Evolutionary conservation across 2,888 invertebrate genomes (phyloP).

Genomic region (Microdon myrmicae): DNA sequence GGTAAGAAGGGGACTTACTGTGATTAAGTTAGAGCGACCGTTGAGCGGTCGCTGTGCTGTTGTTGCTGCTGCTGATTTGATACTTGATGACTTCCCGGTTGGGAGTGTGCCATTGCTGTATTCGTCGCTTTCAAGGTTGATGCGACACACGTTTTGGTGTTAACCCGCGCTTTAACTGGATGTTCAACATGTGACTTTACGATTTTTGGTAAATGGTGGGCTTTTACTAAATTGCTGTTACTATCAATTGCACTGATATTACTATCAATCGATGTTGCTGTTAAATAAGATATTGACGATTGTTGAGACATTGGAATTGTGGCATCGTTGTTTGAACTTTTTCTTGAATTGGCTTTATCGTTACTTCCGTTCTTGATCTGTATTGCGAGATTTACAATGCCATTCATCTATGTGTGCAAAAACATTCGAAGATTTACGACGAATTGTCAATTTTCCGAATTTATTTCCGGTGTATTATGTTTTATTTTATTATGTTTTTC

Average conservation of each 20-base stretch:
- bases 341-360: conserved; percentile 18
- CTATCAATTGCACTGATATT: conserved; percentile 30
- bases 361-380: too few species aligned
- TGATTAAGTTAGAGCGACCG: too few species aligned
- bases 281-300: conserved; percentile 24
- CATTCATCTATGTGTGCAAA: too few species aligned
- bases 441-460: too few species aligned
- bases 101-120: conserved; percentile 62
- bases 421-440: too few species aligned
- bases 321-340: conserved; percentile 22
- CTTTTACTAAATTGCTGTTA: conserved; percentile 37
- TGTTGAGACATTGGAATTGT: conserved; percentile 31
- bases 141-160: conserved; percentile 50
- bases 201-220: conserved; percentile 34
- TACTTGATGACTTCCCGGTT: conserved; percentile 58
- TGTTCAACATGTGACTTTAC: conserved; percentile 58
- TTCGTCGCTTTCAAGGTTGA: conserved; percentile 48
- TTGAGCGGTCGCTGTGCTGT: too few species aligned
- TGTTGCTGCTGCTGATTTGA: conserved; percentile 21
- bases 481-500: too few species aligned
- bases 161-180: conserved; percentile 46
- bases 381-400: too few species aligned
- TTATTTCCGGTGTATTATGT: too few species aligned
- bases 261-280: conserved; percentile 31
- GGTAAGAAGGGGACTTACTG: too few species aligned